Evolutionary conservation across 1,140 invertebrate genomes (phyloP).

Genomic region (Platyscapa corneri): DNA sequence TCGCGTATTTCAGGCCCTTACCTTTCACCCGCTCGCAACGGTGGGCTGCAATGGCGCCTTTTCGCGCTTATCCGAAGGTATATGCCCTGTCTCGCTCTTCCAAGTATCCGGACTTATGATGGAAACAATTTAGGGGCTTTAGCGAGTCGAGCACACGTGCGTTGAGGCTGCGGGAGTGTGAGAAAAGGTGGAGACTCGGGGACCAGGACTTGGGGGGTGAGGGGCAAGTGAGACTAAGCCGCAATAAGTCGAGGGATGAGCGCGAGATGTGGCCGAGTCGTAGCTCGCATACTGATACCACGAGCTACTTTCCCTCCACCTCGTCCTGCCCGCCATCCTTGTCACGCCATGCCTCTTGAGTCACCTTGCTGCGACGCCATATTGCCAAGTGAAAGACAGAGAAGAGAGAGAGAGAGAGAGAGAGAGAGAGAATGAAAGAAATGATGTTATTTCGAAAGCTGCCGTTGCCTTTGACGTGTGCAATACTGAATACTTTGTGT

Average conservation of each 20-base stretch:
- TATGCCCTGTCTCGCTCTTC: constrained; percentile 57
- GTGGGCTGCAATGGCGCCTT: constrained; percentile 59
- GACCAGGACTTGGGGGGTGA: constrained; percentile 56
- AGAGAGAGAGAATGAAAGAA: background rate
- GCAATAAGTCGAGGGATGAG: constrained; percentile 75
- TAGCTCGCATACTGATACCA: constrained; percentile 74
- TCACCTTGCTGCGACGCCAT: constrained; percentile 26
- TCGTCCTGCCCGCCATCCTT: background rate
- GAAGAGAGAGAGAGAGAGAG: constrained; percentile 8
- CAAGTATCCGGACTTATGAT: constrained; percentile 75
- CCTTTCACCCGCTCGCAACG: constrained; percentile 27
- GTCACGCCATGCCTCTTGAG: background rate
- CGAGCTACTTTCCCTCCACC: constrained; percentile 48
- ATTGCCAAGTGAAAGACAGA: constrained; percentile 17
- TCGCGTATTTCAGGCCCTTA: constrained; percentile 50
- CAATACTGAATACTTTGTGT: background rate
- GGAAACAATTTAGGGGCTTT: constrained; percentile 75
- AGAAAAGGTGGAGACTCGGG: constrained; percentile 58
- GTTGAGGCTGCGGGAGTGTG: constrained; percentile 43
- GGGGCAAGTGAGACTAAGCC: constrained; percentile 66
- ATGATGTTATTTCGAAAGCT: background rate
- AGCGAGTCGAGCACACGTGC: constrained; percentile 58
- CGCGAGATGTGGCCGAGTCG: constrained; percentile 74
- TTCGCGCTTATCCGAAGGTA: constrained; percentile 71
- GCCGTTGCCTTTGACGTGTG: background rate